Base-by-base conservation (phyloP, 2,888 invertebrate genomes). In the Nephrocerus scutellatus region DNA sequence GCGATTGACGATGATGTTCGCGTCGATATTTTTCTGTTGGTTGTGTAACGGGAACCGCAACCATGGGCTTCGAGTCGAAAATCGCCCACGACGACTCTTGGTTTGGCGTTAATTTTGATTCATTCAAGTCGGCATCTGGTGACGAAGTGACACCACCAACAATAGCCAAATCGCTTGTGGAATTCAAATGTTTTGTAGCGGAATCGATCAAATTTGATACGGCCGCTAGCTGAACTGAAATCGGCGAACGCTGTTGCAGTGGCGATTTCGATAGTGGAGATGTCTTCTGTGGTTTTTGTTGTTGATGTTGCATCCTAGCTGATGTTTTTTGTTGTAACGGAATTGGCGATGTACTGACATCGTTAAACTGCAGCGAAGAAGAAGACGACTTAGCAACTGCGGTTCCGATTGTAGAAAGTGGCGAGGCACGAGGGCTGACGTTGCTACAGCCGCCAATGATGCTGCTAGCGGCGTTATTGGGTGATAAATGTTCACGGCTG, bases 71-170 rank as follows among this genome's bases (percentile, higher is more conserved):
- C 4, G 62, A 61, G 43, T 77, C 77, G 48, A 77, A 77, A 26
- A 75, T 73, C 7, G 76, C 77, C 77, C 77, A 77, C 15, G 74
- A 74, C 51, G 74, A 75, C 30, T 68, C 69, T 52, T 50, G 36
- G 8, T 19, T 9, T n/a, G n/a, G n/a, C n/a, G n/a, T n/a, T n/a
- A n/a, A n/a, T n/a, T n/a, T n/a, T 6, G 50, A 46, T n/a, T 53
- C 51, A 2, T 45, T 45, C 18, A 46, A 28, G 4, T 70, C 78
- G 22, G 74, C 72, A 54, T 80, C 79, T 1, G 79, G 79, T 1
- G 79, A 79, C 22, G 79, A 79, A n/a, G n/a, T n/a, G n/a, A n/a
- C n/a, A 0, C 76, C 79, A 51, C 78, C 78, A 3, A 74, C 68
- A 1, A 76, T 74, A 49, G 79, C 79, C 40, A 79, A 79, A 9